Evolutionary conservation across 2,888 invertebrate species (phyloP).

Genomic region (Machimus rusticus): DNA sequence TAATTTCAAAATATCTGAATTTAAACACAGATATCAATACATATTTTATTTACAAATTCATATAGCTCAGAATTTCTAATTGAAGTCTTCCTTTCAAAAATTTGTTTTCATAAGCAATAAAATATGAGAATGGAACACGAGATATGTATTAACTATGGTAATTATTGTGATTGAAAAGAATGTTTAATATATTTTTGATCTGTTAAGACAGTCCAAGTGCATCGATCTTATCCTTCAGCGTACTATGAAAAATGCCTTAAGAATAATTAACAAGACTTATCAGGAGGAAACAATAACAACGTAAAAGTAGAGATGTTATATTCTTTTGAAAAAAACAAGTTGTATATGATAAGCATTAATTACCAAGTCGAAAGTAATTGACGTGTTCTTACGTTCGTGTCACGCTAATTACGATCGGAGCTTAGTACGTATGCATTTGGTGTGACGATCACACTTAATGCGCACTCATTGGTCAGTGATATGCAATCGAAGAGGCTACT

Average conservation of each 20-base stretch:
- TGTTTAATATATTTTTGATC: not conserved
- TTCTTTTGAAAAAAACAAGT: not conserved
- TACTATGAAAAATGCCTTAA: not conserved
- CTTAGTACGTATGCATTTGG: not conserved
- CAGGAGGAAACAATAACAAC: not conserved
- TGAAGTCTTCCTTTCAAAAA: not conserved
- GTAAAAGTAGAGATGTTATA: not conserved
- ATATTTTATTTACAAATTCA: not conserved
- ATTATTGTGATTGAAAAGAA: not conserved
- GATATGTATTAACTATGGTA: not conserved
- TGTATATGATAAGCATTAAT: not conserved
- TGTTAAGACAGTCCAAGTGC: not conserved
- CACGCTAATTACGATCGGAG: not conserved
- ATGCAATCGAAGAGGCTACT: not conserved
- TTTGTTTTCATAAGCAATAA: not conserved
- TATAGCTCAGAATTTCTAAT: not conserved
- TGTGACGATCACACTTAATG: not conserved
- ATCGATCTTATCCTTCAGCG: not conserved
- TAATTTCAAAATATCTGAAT: not conserved
- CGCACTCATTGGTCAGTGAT: not conserved
- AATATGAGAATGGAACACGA: not conserved
- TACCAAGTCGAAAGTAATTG: not conserved
- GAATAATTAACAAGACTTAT: not conserved
- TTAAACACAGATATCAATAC: not conserved
- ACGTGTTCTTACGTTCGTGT: not conserved